phyloP scores from a whole-genome alignment of 30 jellyfish, hydroid and myxozoan species.

The Turritopsis dohrnii region DNA sequence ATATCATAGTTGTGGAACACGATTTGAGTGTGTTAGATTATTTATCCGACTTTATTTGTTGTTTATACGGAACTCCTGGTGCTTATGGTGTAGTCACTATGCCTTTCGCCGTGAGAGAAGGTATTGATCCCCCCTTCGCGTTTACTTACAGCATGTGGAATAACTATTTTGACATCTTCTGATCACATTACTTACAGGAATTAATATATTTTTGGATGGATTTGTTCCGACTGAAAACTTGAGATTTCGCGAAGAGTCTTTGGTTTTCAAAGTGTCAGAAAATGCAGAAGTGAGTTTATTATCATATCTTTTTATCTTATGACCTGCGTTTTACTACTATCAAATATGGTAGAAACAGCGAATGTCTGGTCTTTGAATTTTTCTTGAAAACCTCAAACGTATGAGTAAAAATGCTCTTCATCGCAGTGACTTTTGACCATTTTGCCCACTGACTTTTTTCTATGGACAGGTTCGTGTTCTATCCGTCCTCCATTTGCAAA shows the following conservation, averaged over 20 bases:
- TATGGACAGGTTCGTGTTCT: neutral
- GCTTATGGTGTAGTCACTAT: conserved; percentile 97
- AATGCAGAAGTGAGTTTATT: conserved; percentile 75
- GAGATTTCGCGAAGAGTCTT: conserved; percentile 82
- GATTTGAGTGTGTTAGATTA: conserved; percentile 96
- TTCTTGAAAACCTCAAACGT: too few relatives aligned
- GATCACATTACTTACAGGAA: conserved; percentile 44
- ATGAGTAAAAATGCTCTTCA: too few relatives aligned
- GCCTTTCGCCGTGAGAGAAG: conserved; percentile 98
- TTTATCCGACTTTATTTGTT: conserved; percentile 85
- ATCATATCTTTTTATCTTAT: too few relatives aligned
- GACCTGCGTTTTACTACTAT: neutral
- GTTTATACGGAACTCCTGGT: conserved; percentile 94
- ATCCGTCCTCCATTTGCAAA: neutral
- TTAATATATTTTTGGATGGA: conserved; percentile 93
- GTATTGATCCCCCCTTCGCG: conserved; percentile 9
- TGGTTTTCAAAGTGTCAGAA: conserved; percentile 87
- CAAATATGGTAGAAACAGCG: neutral
- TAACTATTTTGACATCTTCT: neutral
- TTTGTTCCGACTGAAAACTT: conserved; percentile 96
- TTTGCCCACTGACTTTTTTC: too few relatives aligned
- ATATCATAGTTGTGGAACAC: conserved; percentile 92
- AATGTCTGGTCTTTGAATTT: neutral
- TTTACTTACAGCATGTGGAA: neutral
- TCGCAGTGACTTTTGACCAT: too few relatives aligned